Evolutionary conservation across 1,140 invertebrate genomes (phyloP), one percentile per base, ranked within the genome.

Genomic region (Plutomurus gul): DNA sequence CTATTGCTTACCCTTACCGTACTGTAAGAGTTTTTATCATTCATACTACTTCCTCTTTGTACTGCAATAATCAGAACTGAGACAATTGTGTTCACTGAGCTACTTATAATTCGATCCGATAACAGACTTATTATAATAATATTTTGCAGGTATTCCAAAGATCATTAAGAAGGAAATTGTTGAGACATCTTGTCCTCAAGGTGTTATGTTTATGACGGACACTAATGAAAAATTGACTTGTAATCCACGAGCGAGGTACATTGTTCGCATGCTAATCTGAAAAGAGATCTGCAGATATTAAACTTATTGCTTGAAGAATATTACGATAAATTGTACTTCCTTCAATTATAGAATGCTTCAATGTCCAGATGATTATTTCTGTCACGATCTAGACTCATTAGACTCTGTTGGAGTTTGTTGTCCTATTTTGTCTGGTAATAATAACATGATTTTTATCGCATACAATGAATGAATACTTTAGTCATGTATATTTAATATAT

Each of bases 1-100:
- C 51, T 92, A 93, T 82, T 95, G 94, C 85, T 92, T 93, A 0
- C 90, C 93, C 3, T 92, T 95, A 43, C 94, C 94, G 33, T 92
- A 92, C 0, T 95, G 94, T 90, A 84, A 89, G 88, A 87, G 2
- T 13, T 33, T 56, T 30, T 36, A 11, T 60, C 16, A 56, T n/a
- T 6, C n/a, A n/a, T n/a, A n/a, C n/a, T n/a, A n/a, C n/a, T n/a
- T n/a, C n/a, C n/a, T n/a, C n/a, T n/a, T n/a, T n/a, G n/a, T n/a
- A n/a, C n/a, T n/a, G n/a, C n/a, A n/a, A n/a, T n/a, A n/a, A n/a
- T n/a, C 4, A 60, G 51, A 30, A 60, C 20, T 60, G 27, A 60
- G 16, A 16, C 22, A 27, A 60, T 60, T 30, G 25, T 22, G 27
- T 60, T 22, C 51, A 60, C 33, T 30, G 22, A 60, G 16, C 16